Evolutionary conservation across 2,113 vertebrate genomes (phyloP).

Genomic region (Mastomys coucha): DNA sequence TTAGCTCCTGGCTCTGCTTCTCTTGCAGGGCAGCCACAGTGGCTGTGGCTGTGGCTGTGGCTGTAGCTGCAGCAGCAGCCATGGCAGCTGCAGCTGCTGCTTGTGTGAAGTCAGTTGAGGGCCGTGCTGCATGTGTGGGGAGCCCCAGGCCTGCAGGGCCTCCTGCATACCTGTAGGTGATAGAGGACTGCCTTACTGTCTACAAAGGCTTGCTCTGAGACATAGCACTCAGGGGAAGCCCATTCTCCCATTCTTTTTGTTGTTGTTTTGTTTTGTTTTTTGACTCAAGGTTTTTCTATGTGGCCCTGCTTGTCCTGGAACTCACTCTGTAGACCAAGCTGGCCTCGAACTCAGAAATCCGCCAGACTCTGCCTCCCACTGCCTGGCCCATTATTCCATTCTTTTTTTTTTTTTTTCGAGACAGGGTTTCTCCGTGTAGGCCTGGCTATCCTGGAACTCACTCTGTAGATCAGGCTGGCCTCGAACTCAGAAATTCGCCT

Average conservation of each 20-base stretch:
- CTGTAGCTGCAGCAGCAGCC: conserved; percentile 94
- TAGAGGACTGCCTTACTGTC: background rate
- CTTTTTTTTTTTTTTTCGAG: no score
- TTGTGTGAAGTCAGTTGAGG: conserved; percentile 95
- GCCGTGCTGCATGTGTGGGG: conserved; percentile 88
- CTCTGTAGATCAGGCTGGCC: no score
- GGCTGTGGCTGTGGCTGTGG: conserved; percentile 95
- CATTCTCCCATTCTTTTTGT: background rate
- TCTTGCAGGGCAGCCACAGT: conserved; percentile 97
- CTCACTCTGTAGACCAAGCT: no score
- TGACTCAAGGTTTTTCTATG: no score
- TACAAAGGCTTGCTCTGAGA: background rate
- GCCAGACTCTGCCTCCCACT: no score
- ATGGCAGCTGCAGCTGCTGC: conserved; percentile 94
- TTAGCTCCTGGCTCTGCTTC: conserved; percentile 97
- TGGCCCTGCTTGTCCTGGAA: no score
- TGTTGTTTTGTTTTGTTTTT: no score
- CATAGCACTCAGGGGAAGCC: background rate
- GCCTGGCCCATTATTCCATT: no score
- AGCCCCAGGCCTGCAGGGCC: conserved; percentile 90
- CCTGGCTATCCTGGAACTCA: no score
- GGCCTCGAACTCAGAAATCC: no score
- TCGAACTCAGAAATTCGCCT: no score
- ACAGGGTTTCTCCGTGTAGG: no score
- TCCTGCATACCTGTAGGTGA: conserved; percentile 89